Evolutionary conservation across 2,113 vertebrate genomes (phyloP).

Genomic region (Equus przewalskii): DNA sequence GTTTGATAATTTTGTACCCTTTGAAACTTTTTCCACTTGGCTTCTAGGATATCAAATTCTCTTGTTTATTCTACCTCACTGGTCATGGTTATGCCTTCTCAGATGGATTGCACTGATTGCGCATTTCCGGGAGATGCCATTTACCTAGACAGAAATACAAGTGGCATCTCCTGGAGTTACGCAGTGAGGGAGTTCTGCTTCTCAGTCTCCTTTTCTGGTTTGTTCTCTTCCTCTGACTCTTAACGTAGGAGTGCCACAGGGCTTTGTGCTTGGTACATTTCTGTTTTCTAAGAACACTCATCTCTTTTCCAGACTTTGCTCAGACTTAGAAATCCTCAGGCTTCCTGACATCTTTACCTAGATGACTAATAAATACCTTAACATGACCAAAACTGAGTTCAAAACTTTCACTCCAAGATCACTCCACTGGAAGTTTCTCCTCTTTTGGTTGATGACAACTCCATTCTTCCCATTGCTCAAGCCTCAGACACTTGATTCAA

Average conservation of each 20-base stretch:
- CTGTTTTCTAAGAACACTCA: not conserved
- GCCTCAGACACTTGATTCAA: not conserved
- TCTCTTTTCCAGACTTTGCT: not conserved
- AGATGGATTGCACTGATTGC: not conserved
- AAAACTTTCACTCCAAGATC: not conserved
- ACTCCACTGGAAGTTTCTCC: not conserved
- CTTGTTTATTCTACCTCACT: not conserved
- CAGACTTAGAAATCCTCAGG: not conserved
- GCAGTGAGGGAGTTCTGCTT: not conserved
- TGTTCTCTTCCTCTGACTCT: not conserved
- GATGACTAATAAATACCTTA: not conserved
- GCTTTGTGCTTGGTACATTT: not conserved
- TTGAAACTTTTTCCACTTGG: not conserved
- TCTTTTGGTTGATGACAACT: not conserved
- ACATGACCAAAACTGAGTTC: not conserved
- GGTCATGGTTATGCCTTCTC: not conserved
- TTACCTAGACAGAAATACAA: not conserved
- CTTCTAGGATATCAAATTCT: not conserved
- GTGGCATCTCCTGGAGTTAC: accelerated
- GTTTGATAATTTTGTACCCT: not conserved
- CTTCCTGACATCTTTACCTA: not conserved
- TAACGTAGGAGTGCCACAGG: not conserved
- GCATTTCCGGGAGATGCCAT: not conserved
- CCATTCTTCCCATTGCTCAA: not conserved
- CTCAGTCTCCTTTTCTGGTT: not conserved